Percentiles rank a stretch among this genome's conserved stretches.
Evolutionary conservation across 2,113 vertebrate genomes (phyloP).

Genomic region (Axis porcinus): DNA sequence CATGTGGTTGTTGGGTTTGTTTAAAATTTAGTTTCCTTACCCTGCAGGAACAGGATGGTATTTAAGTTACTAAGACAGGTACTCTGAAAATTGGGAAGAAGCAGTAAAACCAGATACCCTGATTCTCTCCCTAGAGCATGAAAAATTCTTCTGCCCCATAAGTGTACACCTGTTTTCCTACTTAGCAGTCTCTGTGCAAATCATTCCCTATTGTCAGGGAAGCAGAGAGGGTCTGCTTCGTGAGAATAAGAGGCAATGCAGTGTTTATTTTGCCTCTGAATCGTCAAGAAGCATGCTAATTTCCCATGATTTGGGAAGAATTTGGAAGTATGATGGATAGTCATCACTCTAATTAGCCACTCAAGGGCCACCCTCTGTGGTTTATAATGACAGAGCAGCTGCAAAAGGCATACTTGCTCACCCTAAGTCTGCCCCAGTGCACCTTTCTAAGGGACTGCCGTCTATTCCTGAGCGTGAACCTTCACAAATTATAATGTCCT

Average conservation of each 20-base stretch:
- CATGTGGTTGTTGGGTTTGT: not conserved
- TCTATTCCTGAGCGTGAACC: not conserved
- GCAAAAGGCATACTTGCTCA: constrained; percentile 22
- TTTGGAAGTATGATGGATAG: constrained; percentile 57
- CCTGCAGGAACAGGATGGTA: not conserved
- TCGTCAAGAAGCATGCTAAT: constrained; percentile 27
- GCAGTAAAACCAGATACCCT: not conserved
- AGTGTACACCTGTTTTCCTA: constrained; percentile 5
- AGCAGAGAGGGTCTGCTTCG: not conserved
- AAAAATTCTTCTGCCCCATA: not conserved
- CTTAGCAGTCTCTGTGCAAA: not conserved
- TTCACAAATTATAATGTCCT: not conserved
- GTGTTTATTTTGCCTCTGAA: constrained; percentile 53
- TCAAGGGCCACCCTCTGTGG: constrained; percentile 54
- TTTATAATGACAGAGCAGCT: constrained; percentile 54
- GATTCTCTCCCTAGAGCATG: not conserved
- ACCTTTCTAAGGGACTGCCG: constrained; percentile 29
- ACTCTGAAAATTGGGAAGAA: not conserved
- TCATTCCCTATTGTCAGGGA: constrained; percentile 20
- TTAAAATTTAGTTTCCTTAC: not conserved
- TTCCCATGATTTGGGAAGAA: constrained; percentile 55
- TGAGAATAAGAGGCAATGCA: not conserved
- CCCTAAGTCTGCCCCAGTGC: not conserved
- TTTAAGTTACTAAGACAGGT: not conserved
- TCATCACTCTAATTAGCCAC: constrained; percentile 57